These are phyloP conservation scores for Trematocara marginatum DNA, from an alignment of 2,113 vertebrate species.

Conservation along the genomic window DNA sequence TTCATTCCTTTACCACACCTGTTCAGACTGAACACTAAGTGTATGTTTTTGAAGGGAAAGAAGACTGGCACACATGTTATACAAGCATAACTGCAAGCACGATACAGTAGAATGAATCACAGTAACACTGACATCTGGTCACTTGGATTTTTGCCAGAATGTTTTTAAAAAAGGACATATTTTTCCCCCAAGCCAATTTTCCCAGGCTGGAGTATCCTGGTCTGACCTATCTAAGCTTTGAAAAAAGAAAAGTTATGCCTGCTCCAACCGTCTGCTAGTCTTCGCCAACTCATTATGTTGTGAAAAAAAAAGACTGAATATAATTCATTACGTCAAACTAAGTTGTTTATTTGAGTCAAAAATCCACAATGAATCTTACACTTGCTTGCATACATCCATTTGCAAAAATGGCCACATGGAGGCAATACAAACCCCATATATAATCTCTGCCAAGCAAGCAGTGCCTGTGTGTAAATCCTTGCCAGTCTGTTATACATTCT, in stretches of 20 bases:
- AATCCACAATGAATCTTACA: not conserved
- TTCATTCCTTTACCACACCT: not conserved
- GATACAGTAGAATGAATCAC: not conserved
- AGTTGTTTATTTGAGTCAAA: not conserved
- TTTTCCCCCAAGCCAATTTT: constrained; percentile 14
- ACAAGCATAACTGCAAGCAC: not conserved
- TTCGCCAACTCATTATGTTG: not conserved
- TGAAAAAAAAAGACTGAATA: not conserved
- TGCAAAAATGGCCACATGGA: constrained; percentile 57
- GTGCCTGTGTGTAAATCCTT: not conserved
- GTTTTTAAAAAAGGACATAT: constrained; percentile 8
- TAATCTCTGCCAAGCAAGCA: not conserved
- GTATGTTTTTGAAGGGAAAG: constrained; percentile 39
- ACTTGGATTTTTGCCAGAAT: constrained; percentile 25
- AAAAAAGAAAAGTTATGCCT: not conserved
- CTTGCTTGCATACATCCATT: constrained; percentile 8
- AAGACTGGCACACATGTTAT: not conserved
- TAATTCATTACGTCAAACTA: not conserved
- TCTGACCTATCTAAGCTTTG: constrained; percentile 16
- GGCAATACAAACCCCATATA: constrained; percentile 30
- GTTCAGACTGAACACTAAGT: not conserved
- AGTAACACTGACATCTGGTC: not conserved
- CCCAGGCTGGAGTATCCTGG: constrained; percentile 23
- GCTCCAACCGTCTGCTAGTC: not conserved
- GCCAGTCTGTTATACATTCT: constrained; percentile 18